phyloP scores from a whole-genome alignment of 2,888 invertebrate species.

The Lordiphosa fenestrarum region DNA sequence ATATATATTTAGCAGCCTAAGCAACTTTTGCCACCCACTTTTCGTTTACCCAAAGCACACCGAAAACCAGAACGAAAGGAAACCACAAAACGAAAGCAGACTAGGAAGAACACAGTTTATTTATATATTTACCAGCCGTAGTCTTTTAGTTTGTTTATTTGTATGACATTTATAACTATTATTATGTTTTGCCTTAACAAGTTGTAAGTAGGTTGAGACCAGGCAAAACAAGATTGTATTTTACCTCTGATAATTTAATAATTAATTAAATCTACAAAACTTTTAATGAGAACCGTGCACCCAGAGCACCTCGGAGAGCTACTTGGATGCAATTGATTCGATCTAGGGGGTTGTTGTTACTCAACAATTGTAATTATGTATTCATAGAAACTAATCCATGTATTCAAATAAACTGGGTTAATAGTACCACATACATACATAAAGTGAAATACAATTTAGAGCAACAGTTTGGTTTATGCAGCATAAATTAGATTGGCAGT shows the following conservation, averaged over 20 bases:
- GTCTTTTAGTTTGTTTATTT: slow-evolving; percentile 58
- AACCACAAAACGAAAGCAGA: slow-evolving; percentile 19
- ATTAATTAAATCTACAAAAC: slow-evolving; percentile 39
- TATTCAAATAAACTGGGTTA: neutral
- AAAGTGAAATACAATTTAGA: slow-evolving; percentile 8
- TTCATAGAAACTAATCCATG: slow-evolving; percentile 45
- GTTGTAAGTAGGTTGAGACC: slow-evolving; percentile 47
- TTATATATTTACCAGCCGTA: slow-evolving; percentile 35
- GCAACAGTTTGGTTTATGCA: slow-evolving; percentile 40
- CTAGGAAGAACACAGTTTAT: slow-evolving; percentile 28
- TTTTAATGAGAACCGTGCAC: slow-evolving; percentile 9
- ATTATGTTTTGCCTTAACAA: slow-evolving; percentile 39
- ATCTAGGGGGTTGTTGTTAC: slow-evolving; percentile 41
- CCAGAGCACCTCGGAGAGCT: neutral
- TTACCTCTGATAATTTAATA: slow-evolving; percentile 51
- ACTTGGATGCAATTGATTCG: too few species aligned
- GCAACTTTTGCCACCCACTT: slow-evolving; percentile 18
- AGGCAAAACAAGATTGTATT: slow-evolving; percentile 42
- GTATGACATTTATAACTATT: slow-evolving; percentile 49
- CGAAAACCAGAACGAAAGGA: slow-evolving; percentile 16
- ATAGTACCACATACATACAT: neutral
- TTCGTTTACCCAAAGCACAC: slow-evolving; percentile 21
- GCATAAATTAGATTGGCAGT: slow-evolving; percentile 47
- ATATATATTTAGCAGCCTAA: slow-evolving; percentile 33
- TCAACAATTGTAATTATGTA: slow-evolving; percentile 65